Base-by-base conservation (phyloP, 1,140 invertebrate species). In the Pseudomyrmex sp. region DNA sequence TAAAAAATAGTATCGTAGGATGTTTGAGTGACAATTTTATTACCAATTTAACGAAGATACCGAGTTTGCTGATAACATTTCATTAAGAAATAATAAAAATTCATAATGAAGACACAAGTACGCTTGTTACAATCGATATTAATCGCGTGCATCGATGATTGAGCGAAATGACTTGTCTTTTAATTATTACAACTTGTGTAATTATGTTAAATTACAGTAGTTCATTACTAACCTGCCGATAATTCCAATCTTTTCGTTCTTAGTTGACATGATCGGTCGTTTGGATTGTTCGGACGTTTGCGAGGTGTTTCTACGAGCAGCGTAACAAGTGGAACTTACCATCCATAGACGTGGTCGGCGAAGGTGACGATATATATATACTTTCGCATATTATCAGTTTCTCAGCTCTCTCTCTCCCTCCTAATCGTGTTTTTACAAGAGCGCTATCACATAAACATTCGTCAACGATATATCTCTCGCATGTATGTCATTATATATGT, bases 181-280 rank as follows among this genome's bases (percentile, higher is more conserved):
- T 2, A 66, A 44, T 77, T 65, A 56, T 66, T 46, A 9, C 35
- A 58, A 8, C 15, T 70, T 23, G 46, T 58, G 5, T 7, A 46
- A 77, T 66, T 3, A 26, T 3, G 26, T 3, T 35, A 48, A 68
- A 56, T 69, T 23, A 79, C 7, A 70, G 35, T 26, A 35, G 5
- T 5, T 35, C 5, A 8, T 69, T 2, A 2, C 69, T 80, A 18
- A 96, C 96, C 96, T 96, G 90, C 96, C 96, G 61, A 96, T 93
- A 72, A 97, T 97, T 63, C 96, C 96, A 84, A 97, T 95, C 93
- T 96, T 97, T 92, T 96, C 96, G 26, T 91, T 91, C 62, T 92
- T 94, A 4, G 59, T 15, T 65, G 93, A 87, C 92, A 93, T 92
- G 2, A 18, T 87, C 50, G 35, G n/a, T 10, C 1, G 48, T 9